These are phyloP conservation scores for Poicephalus gulielmi DNA, from an alignment of 2,113 vertebrate species.

Conservation along the genomic window DNA sequence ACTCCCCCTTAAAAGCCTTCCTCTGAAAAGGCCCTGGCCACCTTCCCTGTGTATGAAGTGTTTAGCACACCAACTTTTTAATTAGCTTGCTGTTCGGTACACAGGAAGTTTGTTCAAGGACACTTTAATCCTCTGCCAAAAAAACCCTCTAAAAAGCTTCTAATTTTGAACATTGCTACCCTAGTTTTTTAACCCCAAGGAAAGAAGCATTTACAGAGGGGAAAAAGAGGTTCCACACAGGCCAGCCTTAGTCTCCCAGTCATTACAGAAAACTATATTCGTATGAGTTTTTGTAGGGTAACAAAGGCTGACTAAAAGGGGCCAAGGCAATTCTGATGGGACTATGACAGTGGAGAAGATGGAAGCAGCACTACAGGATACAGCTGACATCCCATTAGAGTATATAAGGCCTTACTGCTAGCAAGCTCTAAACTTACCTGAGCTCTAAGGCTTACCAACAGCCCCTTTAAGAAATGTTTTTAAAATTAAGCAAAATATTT, in stretches of 20 bases:
- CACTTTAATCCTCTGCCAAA: conserved; percentile 45
- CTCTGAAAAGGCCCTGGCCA: neutral
- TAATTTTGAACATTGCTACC: neutral
- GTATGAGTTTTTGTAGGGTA: neutral
- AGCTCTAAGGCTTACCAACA: neutral
- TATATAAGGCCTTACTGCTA: neutral
- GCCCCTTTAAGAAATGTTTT: neutral
- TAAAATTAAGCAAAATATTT: neutral
- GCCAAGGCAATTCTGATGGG: neutral
- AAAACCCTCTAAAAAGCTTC: neutral
- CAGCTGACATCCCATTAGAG: neutral
- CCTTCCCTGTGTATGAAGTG: neutral
- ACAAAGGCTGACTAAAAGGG: neutral
- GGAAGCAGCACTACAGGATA: neutral
- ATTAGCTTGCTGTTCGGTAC: neutral
- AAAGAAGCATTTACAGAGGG: neutral
- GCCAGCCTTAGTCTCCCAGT: neutral
- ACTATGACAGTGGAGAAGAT: neutral
- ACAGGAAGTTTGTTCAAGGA: conserved; percentile 27
- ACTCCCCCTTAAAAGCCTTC: neutral
- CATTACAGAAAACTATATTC: neutral
- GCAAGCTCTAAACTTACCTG: neutral
- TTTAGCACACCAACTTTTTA: conserved; percentile 32
- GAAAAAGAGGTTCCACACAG: neutral
- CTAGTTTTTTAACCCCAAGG: neutral